A percentile compares a stretch with the other conserved stretches of the same genome.
phyloP scores from a whole-genome alignment of 1,140 invertebrate species.

The Steinernema khuongi region DNA sequence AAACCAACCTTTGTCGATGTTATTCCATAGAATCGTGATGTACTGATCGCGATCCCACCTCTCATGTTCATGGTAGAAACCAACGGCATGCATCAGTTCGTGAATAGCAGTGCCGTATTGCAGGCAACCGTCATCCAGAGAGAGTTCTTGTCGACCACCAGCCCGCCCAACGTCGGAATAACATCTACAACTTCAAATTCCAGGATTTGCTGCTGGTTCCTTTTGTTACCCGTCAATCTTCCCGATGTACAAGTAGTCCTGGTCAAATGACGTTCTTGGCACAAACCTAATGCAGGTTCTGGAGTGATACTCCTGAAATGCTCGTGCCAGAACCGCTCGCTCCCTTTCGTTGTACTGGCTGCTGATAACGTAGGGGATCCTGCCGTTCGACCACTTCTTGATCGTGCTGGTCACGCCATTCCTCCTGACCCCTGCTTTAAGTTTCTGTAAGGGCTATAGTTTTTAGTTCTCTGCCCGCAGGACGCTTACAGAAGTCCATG shows the following conservation, averaged over 20 bases:
- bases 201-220: not conserved
- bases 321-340: constrained; percentile 52
- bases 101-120: constrained; percentile 62
- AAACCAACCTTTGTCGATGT: constrained; percentile 63
- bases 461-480: not conserved
- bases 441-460: not conserved
- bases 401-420: constrained; percentile 48
- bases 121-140: constrained; percentile 55
- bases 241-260: constrained; percentile 63
- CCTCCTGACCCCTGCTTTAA: constrained; percentile 24
- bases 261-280: constrained; percentile 61
- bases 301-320: constrained; percentile 63
- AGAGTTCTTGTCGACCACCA: constrained; percentile 55
- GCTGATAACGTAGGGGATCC: constrained; percentile 56
- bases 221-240: constrained; percentile 56
- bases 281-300: constrained; percentile 67
- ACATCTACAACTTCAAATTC: constrained; percentile 42
- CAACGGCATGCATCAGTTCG: constrained; percentile 68
- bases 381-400: constrained; percentile 56
- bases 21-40: constrained; percentile 66
- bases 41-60: constrained; percentile 67
- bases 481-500: constrained; percentile 40
- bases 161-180: constrained; percentile 57
- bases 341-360: constrained; percentile 54
- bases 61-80: constrained; percentile 68